A percentile compares a stretch with the other conserved stretches of the same genome.
Conservation (phyloP, 2,888 invertebrate genomes). For the Drosophila lacicola region DNA sequence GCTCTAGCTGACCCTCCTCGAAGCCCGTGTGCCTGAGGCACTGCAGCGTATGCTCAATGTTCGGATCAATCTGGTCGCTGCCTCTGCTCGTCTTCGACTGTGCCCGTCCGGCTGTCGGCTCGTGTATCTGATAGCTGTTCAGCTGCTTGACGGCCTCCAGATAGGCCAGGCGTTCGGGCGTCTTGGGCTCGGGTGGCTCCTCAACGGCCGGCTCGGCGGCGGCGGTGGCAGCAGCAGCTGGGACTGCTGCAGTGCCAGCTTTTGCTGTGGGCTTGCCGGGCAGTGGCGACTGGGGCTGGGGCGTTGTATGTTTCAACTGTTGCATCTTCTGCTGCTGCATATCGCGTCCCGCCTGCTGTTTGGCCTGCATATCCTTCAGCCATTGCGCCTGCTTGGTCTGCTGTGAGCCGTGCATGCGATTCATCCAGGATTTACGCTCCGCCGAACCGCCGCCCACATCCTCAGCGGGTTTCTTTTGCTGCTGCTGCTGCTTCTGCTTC, state of each 20-base stretch:
- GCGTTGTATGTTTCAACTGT: slow-evolving; percentile 2
- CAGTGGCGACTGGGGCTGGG: background rate
- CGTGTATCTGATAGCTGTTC: slow-evolving; percentile 53
- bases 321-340: slow-evolving; percentile 54
- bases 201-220: background rate
- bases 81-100: slow-evolving; percentile 27
- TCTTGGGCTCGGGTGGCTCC: slow-evolving; percentile 23
- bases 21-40: slow-evolving; percentile 55
- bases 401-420: slow-evolving; percentile 65
- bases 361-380: slow-evolving; percentile 63
- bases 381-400: slow-evolving; percentile 56
- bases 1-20: slow-evolving; percentile 31
- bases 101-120: slow-evolving; percentile 35
- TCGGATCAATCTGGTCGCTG: slow-evolving; percentile 35
- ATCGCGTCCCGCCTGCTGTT: slow-evolving; percentile 59
- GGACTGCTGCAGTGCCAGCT: background rate
- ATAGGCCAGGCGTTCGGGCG: slow-evolving; percentile 60
- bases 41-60: slow-evolving; percentile 54
- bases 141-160: slow-evolving; percentile 44
- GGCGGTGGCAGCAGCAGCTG: background rate
- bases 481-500: background rate
- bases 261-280: background rate
- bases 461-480: background rate
- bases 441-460: slow-evolving; percentile 12
- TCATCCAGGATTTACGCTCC: slow-evolving; percentile 63